Base-by-base conservation (phyloP, 2,888 invertebrate species). In the Cosmia pyralina region DNA sequence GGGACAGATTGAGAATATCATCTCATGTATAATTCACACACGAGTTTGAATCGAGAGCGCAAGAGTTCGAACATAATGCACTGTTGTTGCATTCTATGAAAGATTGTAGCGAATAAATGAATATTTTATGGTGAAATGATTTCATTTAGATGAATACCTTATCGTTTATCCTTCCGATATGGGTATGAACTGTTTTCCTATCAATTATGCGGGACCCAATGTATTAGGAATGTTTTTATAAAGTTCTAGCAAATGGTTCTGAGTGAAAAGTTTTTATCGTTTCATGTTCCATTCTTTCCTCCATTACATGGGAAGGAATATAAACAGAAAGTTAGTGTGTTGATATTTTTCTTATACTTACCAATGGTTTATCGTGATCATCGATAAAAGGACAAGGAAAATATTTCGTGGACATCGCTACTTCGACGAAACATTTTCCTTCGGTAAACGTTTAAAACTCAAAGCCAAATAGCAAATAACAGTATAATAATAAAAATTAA, bases 11-110 rank as follows among this genome's bases (percentile, higher is more conserved):
- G 94, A 90, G 92, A 92, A 90, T 92, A 93, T 93, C 92, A 88
- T 89, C 94, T 94, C 94, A 95, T 95, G 94, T 94, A 89, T 95
- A 94, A 94, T 95, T 94, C 94, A 95, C 90, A 87, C 89, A 88
- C 88, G 89, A 91, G 90, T 91, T 92, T 89, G 91, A 89, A 92
- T 92, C 92, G 88, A 86, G 88, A 91, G 88, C 90, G 90, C 85
- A 90, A 46, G 55, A 85, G 87, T 90, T 89, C 81, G 83, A 77
- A 77, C 76, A 86, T 91, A 93, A 93, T 93, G 93, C 93, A 93
- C 90, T 90, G 70, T 88, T 88, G 91, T 90, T 90, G 91, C 89
- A 87, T 88, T 88, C 88, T 90, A 90, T 92, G 90, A 91, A 88
- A 90, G 87, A 90, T 89, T 84, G 80, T 71, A 69, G 63, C 62